phyloP scores from a whole-genome alignment of 2,888 invertebrate species.

The Oscheius sp. region DNA sequence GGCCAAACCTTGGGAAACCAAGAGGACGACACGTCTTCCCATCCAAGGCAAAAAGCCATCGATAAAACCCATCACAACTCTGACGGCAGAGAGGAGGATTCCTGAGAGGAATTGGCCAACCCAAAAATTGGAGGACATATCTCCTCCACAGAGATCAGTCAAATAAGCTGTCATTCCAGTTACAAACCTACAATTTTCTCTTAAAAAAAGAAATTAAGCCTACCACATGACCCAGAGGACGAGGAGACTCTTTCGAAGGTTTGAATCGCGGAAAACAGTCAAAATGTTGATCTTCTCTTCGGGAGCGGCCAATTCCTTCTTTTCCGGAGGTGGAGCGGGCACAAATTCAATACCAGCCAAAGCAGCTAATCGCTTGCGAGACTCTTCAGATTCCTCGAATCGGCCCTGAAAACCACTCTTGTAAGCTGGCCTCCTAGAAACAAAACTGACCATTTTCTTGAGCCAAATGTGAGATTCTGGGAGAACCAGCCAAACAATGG shows the following conservation, averaged over 20 bases:
- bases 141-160: constrained; percentile 52
- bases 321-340: constrained; percentile 44
- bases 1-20: constrained; percentile 43
- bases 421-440: too few relatives aligned
- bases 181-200: neutral
- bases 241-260: constrained; percentile 45
- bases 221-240: constrained; percentile 56
- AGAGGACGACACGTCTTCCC: constrained; percentile 46
- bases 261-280: constrained; percentile 41
- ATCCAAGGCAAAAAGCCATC: constrained; percentile 53
- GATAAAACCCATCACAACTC: constrained; percentile 48
- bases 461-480: constrained; percentile 57
- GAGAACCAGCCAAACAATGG: constrained; percentile 48
- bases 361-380: constrained; percentile 42
- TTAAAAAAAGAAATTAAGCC: constrained; percentile 8
- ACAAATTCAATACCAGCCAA: constrained; percentile 45
- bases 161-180: constrained; percentile 53
- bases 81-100: constrained; percentile 45
- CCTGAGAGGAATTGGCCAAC: constrained; percentile 51
- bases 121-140: constrained; percentile 55
- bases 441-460: constrained; percentile 35
- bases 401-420: constrained; percentile 32
- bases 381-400: constrained; percentile 45
- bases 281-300: constrained; percentile 42
- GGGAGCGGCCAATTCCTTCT: constrained; percentile 31